Percentiles rank a stretch among this genome's conserved stretches.
These are phyloP conservation scores for Psilopsiagon aurifrons DNA, from an alignment of 2,113 vertebrate genomes.

Conservation along the genomic window DNA sequence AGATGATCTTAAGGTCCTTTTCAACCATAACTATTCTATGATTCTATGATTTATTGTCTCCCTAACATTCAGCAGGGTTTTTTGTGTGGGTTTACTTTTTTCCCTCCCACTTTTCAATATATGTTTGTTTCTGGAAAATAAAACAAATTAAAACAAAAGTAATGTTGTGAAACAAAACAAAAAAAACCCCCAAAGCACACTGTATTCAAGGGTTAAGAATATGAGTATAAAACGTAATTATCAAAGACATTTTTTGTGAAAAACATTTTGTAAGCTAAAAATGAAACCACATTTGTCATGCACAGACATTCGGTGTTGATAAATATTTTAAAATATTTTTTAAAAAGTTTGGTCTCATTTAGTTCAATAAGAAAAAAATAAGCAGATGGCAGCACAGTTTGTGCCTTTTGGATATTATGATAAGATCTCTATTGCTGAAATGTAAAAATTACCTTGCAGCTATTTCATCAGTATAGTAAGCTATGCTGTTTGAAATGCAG, in stretches of 20 bases:
- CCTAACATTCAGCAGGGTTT: background rate
- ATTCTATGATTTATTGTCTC: background rate
- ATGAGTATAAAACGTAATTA: background rate
- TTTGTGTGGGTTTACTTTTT: background rate
- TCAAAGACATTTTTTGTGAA: background rate
- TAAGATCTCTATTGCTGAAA: constrained; percentile 30
- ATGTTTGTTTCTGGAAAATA: background rate
- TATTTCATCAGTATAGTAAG: constrained; percentile 22
- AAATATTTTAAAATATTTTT: constrained; percentile 39
- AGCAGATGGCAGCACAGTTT: constrained; percentile 60
- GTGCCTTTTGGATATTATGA: constrained; percentile 41
- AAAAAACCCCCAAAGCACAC: background rate
- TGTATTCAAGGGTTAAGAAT: background rate
- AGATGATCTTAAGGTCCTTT: no score
- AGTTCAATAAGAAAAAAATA: constrained; percentile 24
- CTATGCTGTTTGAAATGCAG: constrained; percentile 35
- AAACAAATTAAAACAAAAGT: background rate
- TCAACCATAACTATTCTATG: no score
- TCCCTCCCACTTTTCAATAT: background rate
- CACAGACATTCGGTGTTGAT: background rate
- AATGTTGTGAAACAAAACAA: background rate
- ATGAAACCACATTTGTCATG: background rate
- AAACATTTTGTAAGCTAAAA: background rate
- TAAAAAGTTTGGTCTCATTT: background rate
- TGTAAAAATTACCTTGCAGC: constrained; percentile 47